Evolutionary conservation across 2,113 vertebrate genomes (phyloP).

Genomic region (Formicarius rufipectus): DNA sequence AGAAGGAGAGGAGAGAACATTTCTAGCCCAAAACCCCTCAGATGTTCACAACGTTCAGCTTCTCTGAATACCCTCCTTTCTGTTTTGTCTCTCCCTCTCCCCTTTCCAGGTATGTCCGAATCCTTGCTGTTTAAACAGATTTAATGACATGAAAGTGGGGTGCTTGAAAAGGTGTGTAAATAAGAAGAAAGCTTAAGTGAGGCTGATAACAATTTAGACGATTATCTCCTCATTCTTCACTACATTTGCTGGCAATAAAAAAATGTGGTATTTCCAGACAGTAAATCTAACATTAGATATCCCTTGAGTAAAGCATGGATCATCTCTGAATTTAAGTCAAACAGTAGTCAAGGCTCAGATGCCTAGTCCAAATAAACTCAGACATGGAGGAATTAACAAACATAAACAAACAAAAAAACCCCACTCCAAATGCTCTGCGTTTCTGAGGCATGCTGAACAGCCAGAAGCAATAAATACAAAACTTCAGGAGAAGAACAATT

Average conservation of each 20-base stretch:
- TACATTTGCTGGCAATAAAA: not conserved
- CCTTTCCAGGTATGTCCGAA: not conserved
- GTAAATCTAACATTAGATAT: constrained; percentile 14
- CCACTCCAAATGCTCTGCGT: not conserved
- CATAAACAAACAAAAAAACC: not conserved
- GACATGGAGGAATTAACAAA: constrained; percentile 2
- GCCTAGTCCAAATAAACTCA: constrained; percentile 9
- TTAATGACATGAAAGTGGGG: not conserved
- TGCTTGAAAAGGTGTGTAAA: not conserved
- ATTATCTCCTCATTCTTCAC: not conserved
- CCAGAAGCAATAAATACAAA: not conserved
- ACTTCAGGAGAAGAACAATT: not conserved
- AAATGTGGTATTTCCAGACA: not conserved
- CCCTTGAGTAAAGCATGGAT: not conserved
- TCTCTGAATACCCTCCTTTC: not conserved
- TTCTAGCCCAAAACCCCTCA: not conserved
- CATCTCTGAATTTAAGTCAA: constrained; percentile 45
- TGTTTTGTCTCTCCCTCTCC: not conserved
- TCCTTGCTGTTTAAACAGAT: not conserved
- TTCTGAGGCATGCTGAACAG: not conserved
- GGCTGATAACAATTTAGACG: not conserved
- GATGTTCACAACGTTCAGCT: not conserved
- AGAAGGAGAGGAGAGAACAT: not conserved
- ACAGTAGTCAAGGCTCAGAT: constrained; percentile 8
- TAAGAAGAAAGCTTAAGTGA: not conserved